Conservation (phyloP, 2,113 vertebrate species). For the Australoheros scitulus region DNA sequence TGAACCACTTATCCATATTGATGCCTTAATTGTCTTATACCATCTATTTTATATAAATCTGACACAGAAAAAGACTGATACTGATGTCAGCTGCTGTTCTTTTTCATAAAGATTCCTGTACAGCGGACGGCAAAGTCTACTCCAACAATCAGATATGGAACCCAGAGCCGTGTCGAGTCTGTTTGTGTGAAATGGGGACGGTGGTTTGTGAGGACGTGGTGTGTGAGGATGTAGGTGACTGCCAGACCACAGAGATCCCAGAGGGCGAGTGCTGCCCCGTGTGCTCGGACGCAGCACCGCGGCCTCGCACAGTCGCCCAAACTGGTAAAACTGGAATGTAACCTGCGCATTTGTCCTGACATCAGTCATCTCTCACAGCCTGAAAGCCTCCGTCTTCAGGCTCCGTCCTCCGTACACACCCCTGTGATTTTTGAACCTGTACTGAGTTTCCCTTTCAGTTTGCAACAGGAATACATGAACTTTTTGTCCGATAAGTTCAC, state of each 20-base stretch:
- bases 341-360: not conserved
- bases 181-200: constrained; percentile 88
- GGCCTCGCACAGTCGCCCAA: not conserved
- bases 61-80: not conserved
- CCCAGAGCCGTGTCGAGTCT: constrained; percentile 76
- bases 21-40: not conserved
- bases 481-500: constrained; percentile 42
- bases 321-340: constrained; percentile 47
- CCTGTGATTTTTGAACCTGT: not conserved
- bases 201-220: constrained; percentile 89
- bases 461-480: constrained; percentile 44
- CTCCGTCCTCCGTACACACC: constrained; percentile 1
- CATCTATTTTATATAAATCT: not conserved
- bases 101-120: constrained; percentile 56
- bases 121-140: constrained; percentile 51
- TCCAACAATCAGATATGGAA: constrained; percentile 71
- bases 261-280: constrained; percentile 89
- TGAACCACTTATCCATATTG: not conserved
- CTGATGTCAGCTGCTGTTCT: constrained; percentile 38
- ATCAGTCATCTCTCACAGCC: not conserved
- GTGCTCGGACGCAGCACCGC: constrained; percentile 61
- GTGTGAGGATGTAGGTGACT: constrained; percentile 83
- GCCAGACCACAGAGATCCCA: constrained; percentile 79
- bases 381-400: constrained; percentile 33
- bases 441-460: constrained; percentile 26